Conservation (phyloP, 2,888 invertebrate genomes). For the Erebia ligea region DNA sequence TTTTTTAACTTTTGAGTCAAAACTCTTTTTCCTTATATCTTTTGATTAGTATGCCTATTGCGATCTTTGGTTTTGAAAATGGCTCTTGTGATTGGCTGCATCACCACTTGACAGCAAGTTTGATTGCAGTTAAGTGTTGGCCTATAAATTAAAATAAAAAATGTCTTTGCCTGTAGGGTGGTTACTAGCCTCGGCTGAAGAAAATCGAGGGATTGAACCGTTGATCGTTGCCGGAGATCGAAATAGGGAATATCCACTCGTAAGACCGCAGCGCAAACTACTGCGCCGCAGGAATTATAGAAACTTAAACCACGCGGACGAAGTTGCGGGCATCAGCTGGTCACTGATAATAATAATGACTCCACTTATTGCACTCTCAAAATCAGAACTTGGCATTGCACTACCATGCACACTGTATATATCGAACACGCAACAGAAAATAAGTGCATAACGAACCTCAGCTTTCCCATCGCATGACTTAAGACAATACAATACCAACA, state of each 20-base stretch:
- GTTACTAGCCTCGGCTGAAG: too few relatives aligned
- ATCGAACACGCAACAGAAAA: conserved; percentile 36
- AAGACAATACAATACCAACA: conserved; percentile 43
- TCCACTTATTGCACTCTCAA: neutral
- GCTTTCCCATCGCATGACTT: conserved; percentile 45
- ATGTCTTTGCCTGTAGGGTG: too few relatives aligned
- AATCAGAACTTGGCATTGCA: neutral
- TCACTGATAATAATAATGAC: too few relatives aligned
- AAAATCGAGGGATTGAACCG: too few relatives aligned
- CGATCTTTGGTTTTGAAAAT: neutral
- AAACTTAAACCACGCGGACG: too few relatives aligned
- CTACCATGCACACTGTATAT: conserved; percentile 12
- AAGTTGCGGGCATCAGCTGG: too few relatives aligned
- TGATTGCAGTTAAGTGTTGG: neutral
- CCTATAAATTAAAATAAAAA: too few relatives aligned
- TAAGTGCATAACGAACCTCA: conserved; percentile 28
- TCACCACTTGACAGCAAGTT: neutral
- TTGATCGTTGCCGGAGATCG: too few relatives aligned
- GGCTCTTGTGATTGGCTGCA: neutral
- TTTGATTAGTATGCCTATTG: neutral
- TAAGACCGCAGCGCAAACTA: too few relatives aligned
- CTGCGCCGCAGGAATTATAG: too few relatives aligned
- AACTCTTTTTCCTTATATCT: conserved; percentile 1
- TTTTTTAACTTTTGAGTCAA: neutral
- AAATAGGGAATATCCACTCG: too few relatives aligned